phyloP scores from a whole-genome alignment of 2,113 vertebrate species.

The Nothobranchius kuhntae region DNA sequence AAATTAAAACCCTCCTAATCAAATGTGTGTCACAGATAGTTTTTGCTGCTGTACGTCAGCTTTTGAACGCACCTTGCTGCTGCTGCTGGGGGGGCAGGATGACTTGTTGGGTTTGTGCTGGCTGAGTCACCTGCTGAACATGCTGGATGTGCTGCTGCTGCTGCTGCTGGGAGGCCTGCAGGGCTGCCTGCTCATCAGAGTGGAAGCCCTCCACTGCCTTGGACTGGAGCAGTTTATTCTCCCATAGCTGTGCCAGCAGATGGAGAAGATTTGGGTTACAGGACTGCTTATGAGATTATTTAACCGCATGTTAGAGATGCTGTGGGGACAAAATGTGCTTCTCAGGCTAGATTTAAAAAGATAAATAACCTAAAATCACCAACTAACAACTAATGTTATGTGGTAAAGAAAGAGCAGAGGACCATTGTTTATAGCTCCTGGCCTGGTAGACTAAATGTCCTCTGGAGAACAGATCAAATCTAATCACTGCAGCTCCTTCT shows the following conservation, averaged over 20 bases:
- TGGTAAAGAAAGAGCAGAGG: too few relatives aligned
- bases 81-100: conserved; percentile 87
- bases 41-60: neutral
- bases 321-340: too few relatives aligned
- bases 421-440: too few relatives aligned
- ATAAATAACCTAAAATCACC: too few relatives aligned
- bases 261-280: neutral
- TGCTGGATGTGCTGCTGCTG: conserved; percentile 84
- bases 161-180: conserved; percentile 88
- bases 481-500: too few relatives aligned
- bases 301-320: neutral
- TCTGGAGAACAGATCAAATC: too few relatives aligned
- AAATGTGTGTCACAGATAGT: too few relatives aligned
- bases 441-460: too few relatives aligned
- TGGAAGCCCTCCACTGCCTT: conserved; percentile 98
- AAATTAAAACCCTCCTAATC: neutral
- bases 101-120: conserved; percentile 85
- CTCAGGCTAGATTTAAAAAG: too few relatives aligned
- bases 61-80: conserved; percentile 85
- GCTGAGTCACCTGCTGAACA: conserved; percentile 84
- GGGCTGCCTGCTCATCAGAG: conserved; percentile 92
- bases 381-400: too few relatives aligned
- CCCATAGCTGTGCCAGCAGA: conserved; percentile 87
- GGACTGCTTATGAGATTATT: too few relatives aligned
- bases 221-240: conserved; percentile 96